phyloP scores from a whole-genome alignment of 2,113 vertebrate genomes.

The Australoheros scitulus region DNA sequence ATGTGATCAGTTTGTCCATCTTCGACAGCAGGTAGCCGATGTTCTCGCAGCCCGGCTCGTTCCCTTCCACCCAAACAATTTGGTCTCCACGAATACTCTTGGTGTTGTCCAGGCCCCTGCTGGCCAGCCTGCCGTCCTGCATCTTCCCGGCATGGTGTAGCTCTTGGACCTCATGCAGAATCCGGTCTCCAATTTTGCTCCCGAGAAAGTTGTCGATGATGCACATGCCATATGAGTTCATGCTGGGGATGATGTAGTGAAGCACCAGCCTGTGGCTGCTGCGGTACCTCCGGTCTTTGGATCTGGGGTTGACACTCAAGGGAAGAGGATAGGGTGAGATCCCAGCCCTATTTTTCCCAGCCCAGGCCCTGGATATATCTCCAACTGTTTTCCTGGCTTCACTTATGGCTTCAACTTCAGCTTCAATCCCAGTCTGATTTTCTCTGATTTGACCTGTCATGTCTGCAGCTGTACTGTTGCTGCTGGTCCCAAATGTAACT shows the following conservation, averaged over 20 bases:
- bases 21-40: not conserved
- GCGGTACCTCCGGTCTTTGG: not conserved
- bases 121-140: not conserved
- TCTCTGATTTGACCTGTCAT: not conserved
- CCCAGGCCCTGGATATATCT: not conserved
- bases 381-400: not conserved
- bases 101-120: not conserved
- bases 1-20: slow-evolving; percentile 1
- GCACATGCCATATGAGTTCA: slow-evolving; percentile 11
- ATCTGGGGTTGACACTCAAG: not conserved
- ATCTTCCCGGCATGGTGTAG: not conserved
- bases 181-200: not conserved
- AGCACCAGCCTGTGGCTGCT: slow-evolving; percentile 6
- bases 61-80: not conserved
- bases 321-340: not conserved
- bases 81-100: not conserved
- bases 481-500: not conserved
- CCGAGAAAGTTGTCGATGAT: not conserved
- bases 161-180: slow-evolving; percentile 8
- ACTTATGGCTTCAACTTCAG: not conserved
- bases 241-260: not conserved
- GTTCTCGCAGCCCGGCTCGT: not conserved
- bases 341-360: not conserved
- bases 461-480: not conserved
- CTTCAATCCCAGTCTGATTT: not conserved